phyloP scores from a whole-genome alignment of 1,140 invertebrate species.

The Ephestia elutella region DNA sequence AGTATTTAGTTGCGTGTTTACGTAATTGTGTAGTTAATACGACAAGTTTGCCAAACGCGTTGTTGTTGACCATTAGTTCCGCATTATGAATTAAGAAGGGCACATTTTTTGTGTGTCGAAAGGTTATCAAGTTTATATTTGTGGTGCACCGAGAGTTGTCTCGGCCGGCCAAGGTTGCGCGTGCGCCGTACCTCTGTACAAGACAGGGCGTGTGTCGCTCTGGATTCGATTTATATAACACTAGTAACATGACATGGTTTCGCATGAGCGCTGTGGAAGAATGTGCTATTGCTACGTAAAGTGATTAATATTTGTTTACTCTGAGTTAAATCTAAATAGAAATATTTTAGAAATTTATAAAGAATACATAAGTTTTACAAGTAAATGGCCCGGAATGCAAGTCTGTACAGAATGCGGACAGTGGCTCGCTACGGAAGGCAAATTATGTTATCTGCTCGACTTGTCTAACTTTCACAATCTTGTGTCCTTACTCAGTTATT shows the following conservation, averaged over 20 bases:
- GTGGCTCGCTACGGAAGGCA: neutral
- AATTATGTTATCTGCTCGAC: slow-evolving; percentile 6
- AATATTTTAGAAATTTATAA: no score
- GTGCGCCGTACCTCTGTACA: slow-evolving; percentile 40
- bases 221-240: slow-evolving; percentile 34
- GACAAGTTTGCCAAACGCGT: slow-evolving; percentile 36
- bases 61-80: slow-evolving; percentile 50
- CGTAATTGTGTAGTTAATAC: slow-evolving; percentile 50
- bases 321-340: no score
- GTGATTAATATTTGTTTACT: no score
- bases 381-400: slow-evolving; percentile 20
- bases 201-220: slow-evolving; percentile 38
- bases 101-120: slow-evolving; percentile 43
- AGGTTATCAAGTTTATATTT: slow-evolving; percentile 40
- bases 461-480: slow-evolving; percentile 27
- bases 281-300: no score
- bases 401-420: neutral
- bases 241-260: neutral
- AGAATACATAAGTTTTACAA: no score
- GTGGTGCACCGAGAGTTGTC: slow-evolving; percentile 34
- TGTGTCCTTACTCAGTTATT: slow-evolving; percentile 20
- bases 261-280: no score
- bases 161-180: slow-evolving; percentile 60
- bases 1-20: slow-evolving; percentile 48
- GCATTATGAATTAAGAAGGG: slow-evolving; percentile 57